phyloP scores from a whole-genome alignment of 35 echinoderm and acorn worm genomes.

The Heliocidaris erythrogramma region DNA sequence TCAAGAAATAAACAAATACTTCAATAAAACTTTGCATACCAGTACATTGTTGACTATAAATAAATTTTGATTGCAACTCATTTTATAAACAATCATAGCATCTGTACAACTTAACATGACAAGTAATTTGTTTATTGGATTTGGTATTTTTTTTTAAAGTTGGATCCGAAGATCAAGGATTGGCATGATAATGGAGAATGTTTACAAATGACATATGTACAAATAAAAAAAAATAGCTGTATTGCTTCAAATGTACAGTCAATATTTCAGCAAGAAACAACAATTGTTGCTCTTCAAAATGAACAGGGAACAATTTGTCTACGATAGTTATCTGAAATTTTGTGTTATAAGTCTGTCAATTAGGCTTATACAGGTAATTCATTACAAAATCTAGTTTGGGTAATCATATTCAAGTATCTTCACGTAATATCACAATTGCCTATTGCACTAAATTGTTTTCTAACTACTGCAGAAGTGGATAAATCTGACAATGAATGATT shows the following conservation, averaged over 20 bases:
- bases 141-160: background rate
- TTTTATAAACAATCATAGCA: background rate
- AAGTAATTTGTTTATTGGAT: background rate
- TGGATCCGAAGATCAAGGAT: background rate
- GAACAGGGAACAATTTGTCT: background rate
- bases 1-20: background rate
- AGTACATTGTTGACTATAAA: background rate
- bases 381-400: too few species aligned
- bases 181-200: background rate
- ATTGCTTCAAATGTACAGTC: background rate
- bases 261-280: background rate
- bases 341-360: too few species aligned
- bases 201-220: background rate
- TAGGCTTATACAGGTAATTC: too few species aligned
- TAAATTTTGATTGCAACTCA: background rate
- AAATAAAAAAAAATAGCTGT: background rate
- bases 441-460: too few species aligned
- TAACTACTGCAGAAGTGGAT: too few species aligned
- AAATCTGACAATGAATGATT: too few species aligned
- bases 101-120: background rate
- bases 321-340: too few species aligned
- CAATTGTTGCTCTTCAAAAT: background rate
- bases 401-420: too few species aligned
- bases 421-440: too few species aligned
- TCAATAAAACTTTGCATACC: slow-evolving; percentile 2